Conservation (phyloP, 1,140 invertebrate species). For the Trialeurodes vaporariorum region DNA sequence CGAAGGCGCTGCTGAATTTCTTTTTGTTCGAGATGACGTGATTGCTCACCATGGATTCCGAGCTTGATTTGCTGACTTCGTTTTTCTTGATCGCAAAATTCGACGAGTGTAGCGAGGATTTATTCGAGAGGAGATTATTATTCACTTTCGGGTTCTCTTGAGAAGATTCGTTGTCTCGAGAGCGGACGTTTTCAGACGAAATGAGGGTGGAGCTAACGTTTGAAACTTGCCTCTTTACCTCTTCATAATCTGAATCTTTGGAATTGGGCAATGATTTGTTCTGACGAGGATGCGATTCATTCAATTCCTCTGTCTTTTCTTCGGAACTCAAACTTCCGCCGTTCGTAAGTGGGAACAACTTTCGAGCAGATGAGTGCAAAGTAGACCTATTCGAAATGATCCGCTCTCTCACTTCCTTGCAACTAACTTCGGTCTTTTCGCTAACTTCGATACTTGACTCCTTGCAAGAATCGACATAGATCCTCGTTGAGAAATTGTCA, state of each 20-base stretch:
- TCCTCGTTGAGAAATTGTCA: not conserved
- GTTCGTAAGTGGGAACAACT: not conserved
- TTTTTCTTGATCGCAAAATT: not conserved
- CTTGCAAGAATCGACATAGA: no score
- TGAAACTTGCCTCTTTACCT: no score
- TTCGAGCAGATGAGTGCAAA: not conserved
- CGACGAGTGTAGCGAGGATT: not conserved
- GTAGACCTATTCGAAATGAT: not conserved
- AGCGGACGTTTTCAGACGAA: not conserved
- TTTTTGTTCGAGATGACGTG: no score
- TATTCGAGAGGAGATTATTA: not conserved
- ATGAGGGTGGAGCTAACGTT: not conserved
- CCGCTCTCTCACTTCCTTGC: not conserved
- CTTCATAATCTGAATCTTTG: no score
- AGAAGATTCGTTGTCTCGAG: no score
- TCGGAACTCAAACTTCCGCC: not conserved
- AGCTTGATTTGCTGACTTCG: not conserved
- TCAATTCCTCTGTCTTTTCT: not conserved
- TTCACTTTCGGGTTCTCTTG: not conserved
- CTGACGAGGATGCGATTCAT: no score
- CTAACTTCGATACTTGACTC: not conserved
- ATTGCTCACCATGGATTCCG: not conserved
- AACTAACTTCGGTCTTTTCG: not conserved
- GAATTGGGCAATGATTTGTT: not conserved
- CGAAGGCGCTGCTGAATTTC: not conserved